phyloP scores from a whole-genome alignment of 2,113 vertebrate species.

The Crocuta crocuta region DNA sequence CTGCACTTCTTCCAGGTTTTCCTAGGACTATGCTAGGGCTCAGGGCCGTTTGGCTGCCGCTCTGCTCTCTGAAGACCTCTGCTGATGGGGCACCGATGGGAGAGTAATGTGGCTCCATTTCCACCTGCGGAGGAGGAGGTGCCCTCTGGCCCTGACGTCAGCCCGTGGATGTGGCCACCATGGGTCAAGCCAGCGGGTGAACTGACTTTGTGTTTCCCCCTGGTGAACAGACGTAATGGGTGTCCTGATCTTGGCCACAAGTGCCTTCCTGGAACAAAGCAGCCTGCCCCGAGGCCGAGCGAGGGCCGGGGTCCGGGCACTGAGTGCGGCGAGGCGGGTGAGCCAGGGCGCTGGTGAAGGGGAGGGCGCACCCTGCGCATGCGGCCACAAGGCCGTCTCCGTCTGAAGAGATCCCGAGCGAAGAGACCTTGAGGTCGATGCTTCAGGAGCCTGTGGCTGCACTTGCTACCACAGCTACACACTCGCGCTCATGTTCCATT shows the following conservation, averaged over 20 bases:
- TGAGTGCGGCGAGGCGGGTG: background rate
- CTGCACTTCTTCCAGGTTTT: background rate
- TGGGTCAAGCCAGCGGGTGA: fast-evolving
- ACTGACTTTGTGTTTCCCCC: fast-evolving
- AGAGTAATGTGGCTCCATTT: background rate
- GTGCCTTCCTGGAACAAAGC: fast-evolving
- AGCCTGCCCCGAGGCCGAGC: background rate
- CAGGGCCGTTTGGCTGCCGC: fast-evolving
- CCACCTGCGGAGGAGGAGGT: fast-evolving
- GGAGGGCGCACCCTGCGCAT: background rate
- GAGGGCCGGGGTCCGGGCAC: background rate
- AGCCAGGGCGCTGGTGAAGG: background rate
- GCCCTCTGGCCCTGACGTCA: no score
- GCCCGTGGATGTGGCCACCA: background rate
- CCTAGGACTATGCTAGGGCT: fast-evolving
- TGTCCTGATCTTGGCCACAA: background rate
- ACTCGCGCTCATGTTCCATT: background rate
- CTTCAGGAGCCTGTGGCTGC: background rate
- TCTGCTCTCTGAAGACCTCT: background rate
- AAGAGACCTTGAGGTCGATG: background rate
- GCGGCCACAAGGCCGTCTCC: background rate
- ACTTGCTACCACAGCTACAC: background rate
- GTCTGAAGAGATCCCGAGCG: background rate
- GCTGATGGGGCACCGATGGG: background rate
- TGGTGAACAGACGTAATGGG: fast-evolving